Percentiles rank a stretch among this genome's conserved stretches.
These are phyloP conservation scores for Cataglyphis rosenhaueri DNA, from an alignment of 2,888 invertebrate species.

Conservation along the genomic window DNA sequence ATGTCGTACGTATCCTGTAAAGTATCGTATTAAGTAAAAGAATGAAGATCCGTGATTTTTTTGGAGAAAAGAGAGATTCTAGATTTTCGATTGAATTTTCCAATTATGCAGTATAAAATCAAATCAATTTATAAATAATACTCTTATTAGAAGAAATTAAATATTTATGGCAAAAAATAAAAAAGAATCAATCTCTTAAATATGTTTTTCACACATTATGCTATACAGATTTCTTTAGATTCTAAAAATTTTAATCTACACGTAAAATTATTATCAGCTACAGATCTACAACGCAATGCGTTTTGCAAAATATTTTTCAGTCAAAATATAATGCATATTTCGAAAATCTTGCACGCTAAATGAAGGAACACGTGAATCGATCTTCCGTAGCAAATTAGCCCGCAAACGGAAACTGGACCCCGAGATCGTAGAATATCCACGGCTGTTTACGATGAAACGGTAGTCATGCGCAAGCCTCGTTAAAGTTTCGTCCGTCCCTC, in stretches of 20 bases:
- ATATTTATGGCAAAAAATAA: neutral
- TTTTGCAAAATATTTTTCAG: slow-evolving; percentile 16
- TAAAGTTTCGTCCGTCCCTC: slow-evolving; percentile 74
- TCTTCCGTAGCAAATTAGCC: slow-evolving; percentile 63
- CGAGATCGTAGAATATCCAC: slow-evolving; percentile 13
- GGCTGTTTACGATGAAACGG: slow-evolving; percentile 70
- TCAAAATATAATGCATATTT: slow-evolving; percentile 50
- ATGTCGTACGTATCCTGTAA: neutral
- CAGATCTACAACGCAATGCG: neutral
- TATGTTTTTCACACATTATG: neutral
- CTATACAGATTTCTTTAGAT: neutral
- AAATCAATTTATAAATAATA: neutral
- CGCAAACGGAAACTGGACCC: slow-evolving; percentile 41
- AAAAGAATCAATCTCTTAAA: neutral
- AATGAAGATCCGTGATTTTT: neutral
- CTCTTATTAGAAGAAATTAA: neutral
- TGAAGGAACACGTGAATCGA: slow-evolving; percentile 39
- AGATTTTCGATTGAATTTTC: neutral
- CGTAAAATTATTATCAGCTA: neutral
- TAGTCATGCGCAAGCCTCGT: slow-evolving; percentile 70
- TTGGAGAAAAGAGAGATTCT: neutral
- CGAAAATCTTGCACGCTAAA: slow-evolving; percentile 29
- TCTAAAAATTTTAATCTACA: neutral
- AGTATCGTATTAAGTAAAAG: too few relatives aligned
- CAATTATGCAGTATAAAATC: neutral